phyloP scores from a whole-genome alignment of 2,113 vertebrate species.

The Perca schrenkii region DNA sequence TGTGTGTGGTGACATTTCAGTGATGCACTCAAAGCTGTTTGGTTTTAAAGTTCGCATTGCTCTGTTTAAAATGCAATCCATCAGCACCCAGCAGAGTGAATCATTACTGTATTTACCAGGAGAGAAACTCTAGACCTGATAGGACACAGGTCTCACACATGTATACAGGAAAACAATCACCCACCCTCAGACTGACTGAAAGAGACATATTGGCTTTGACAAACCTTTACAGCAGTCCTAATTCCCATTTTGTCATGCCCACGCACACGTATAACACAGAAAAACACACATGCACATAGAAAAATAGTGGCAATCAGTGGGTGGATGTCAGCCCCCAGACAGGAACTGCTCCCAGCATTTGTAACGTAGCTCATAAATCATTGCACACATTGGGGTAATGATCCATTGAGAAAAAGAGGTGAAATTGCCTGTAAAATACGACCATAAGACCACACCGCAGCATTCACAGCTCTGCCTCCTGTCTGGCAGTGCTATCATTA shows the following conservation, averaged over 20 bases:
- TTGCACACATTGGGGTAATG: conserved; percentile 53
- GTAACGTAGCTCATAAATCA: conserved; percentile 68
- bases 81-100: conserved; percentile 47
- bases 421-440: conserved; percentile 34
- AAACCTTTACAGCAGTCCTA: conserved; percentile 26
- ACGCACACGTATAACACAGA: conserved; percentile 25
- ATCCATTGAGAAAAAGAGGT: conserved; percentile 56
- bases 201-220: conserved; percentile 37
- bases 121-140: conserved; percentile 35
- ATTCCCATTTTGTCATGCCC: conserved; percentile 10
- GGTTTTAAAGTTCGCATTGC: conserved; percentile 25
- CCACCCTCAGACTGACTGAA: conserved; percentile 26
- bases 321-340: conserved; percentile 59
- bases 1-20: conserved; percentile 14
- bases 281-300: conserved; percentile 42
- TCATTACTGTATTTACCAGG: conserved; percentile 51
- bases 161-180: conserved; percentile 42
- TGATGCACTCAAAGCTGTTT: conserved; percentile 18
- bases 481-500: conserved; percentile 32
- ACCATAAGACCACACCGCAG: conserved; percentile 28
- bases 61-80: conserved; percentile 40
- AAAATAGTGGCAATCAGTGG: conserved; percentile 64
- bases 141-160: conserved; percentile 41
- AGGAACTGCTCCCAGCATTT: conserved; percentile 67
- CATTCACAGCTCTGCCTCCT: conserved; percentile 29